Base-by-base conservation (phyloP, 2,113 vertebrate genomes). In the Sander vitreus region DNA sequence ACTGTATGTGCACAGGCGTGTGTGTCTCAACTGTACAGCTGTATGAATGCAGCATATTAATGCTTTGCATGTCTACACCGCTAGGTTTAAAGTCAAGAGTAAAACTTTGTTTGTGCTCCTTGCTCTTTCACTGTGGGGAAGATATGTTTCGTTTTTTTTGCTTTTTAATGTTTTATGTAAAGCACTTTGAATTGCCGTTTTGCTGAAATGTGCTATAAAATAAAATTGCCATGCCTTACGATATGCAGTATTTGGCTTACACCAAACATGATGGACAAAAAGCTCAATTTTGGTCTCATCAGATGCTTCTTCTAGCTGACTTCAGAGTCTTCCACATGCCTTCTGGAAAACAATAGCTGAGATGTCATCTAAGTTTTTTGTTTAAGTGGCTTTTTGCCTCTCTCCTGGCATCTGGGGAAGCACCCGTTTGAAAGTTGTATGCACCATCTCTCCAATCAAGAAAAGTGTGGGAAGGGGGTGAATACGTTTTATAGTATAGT, bases 21-120 rank as follows among this genome's bases (percentile, higher is more conserved):
- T 55, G 53, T 69, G 60, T 69, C 67, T 73, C 48, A 16, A 19
- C 65, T 74, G 33, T 58, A 23, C 30, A n/a, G 25, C 12, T 74
- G 27, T 69, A 5, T 47, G 19, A 51, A 48, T 39, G n/a, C 57
- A 76, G 15, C 43, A 23, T 67, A n/a, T 66, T 54, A 69, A 36
- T 69, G 7, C 18, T 69, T 51, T 8, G 3, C 48, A 59, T 14
- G 6, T 13, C 47, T 33, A 23, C 25, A 14, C 25, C 63, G 25
- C 19, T 19, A 0, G 19, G 18, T 16, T 64, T 13, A 47, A 13
- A 58, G n/a, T 54, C 33, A 30, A 39, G 48, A 25, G 33, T 63
- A 11, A 27, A 25, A 19, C 6, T 75, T 6, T 21, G 10, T 51
- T 6, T 21, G 15, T 51, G 47, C 27, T 23, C 27, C 55, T 25